Conservation (phyloP, 2,888 invertebrate genomes). For the Reticulitermes lucifugus region DNA sequence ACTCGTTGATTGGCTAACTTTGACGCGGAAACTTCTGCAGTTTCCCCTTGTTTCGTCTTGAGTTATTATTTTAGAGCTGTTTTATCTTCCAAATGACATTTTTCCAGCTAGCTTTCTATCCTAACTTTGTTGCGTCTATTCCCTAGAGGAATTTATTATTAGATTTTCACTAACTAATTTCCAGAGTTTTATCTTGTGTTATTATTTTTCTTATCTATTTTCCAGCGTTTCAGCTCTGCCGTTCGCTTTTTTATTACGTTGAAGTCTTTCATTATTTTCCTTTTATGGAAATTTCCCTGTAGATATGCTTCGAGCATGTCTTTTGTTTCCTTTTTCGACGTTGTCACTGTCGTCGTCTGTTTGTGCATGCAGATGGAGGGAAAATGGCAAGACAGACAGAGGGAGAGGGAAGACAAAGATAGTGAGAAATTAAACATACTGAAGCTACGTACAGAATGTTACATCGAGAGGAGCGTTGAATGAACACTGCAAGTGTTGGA, state of each 20-base stretch:
- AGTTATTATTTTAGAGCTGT: slow-evolving; percentile 19
- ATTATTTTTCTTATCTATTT: slow-evolving; percentile 36
- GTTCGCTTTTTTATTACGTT: slow-evolving; percentile 28
- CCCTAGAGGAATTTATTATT: slow-evolving; percentile 26
- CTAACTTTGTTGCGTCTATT: slow-evolving; percentile 13
- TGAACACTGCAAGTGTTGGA: slow-evolving; percentile 1
- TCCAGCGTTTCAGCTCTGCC: slow-evolving; percentile 11
- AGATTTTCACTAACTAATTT: slow-evolving; percentile 30
- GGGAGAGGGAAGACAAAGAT: slow-evolving; percentile 16
- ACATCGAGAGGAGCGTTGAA: background rate
- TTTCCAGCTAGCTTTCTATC: slow-evolving; percentile 8
- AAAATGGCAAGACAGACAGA: slow-evolving; percentile 38
- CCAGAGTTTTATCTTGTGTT: slow-evolving; percentile 22
- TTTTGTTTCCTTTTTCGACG: slow-evolving; percentile 46
- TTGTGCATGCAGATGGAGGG: slow-evolving; percentile 47
- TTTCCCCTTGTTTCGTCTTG: slow-evolving; percentile 10
- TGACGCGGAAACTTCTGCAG: background rate
- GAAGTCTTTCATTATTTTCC: slow-evolving; percentile 46
- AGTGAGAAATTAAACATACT: slow-evolving; percentile 31
- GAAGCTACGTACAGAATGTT: slow-evolving; percentile 31
- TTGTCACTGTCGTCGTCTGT: slow-evolving; percentile 39
- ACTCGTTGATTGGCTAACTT: slow-evolving; percentile 9
- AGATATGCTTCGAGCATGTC: slow-evolving; percentile 43
- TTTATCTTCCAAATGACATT: slow-evolving; percentile 25
- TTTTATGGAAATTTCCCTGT: slow-evolving; percentile 46